These are phyloP conservation scores for Arvicanthis niloticus DNA, from an alignment of 2,113 vertebrate genomes.

Conservation along the genomic window DNA sequence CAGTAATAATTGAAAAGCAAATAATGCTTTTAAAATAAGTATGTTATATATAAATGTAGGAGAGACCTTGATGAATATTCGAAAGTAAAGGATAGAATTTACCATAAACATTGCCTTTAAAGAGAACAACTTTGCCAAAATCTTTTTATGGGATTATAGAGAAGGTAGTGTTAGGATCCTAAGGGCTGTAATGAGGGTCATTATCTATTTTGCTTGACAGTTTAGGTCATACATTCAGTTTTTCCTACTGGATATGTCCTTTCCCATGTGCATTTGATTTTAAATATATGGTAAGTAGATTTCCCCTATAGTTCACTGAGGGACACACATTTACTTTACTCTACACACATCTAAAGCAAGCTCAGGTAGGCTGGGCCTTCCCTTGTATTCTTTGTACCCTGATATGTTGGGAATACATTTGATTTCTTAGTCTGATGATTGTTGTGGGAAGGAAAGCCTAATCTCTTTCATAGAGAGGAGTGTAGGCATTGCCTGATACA, in stretches of 20 bases:
- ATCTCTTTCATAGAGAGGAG: not conserved
- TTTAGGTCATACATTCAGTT: not conserved
- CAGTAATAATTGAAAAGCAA: not conserved
- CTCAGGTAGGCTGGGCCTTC: not conserved
- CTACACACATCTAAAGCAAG: not conserved
- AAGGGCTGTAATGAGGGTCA: not conserved
- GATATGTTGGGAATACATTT: not conserved
- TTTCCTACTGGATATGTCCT: not conserved
- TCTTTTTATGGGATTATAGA: not conserved
- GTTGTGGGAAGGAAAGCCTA: not conserved
- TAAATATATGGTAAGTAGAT: not conserved
- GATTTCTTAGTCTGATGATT: not conserved
- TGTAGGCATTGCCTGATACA: too few species aligned
- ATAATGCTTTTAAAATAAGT: not conserved
- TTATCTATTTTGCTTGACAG: not conserved
- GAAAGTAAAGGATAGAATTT: not conserved
- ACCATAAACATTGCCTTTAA: not conserved
- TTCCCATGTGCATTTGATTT: not conserved
- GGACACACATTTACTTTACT: not conserved
- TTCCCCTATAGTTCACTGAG: too few species aligned
- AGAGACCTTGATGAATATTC: not conserved
- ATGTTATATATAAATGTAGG: not conserved
- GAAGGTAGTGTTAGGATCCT: not conserved
- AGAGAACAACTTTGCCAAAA: not conserved
- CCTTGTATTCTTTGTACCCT: not conserved